These are phyloP conservation scores for Sebastes hubbsi DNA, from an alignment of 2,797 vertebrate genomes.

Conservation along the genomic window DNA sequence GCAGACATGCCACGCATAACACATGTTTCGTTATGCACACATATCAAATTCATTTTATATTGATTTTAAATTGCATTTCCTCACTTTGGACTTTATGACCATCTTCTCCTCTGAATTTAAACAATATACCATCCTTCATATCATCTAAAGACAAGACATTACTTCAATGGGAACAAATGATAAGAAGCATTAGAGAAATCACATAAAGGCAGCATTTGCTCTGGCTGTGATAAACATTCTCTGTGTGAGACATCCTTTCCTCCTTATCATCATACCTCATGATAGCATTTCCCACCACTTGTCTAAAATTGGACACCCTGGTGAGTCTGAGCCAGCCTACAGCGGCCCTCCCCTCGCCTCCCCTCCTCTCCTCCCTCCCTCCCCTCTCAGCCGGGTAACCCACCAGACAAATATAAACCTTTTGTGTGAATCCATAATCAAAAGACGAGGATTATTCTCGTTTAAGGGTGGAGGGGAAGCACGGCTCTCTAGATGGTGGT, in stretches of 20 bases:
- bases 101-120: not conserved
- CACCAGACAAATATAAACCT: slow-evolving; percentile 52
- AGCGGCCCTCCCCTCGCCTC: not conserved
- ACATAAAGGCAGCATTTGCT: not conserved
- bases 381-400: slow-evolving; percentile 29
- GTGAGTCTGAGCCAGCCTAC: slow-evolving; percentile 45
- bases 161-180: not conserved
- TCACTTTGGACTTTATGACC: not conserved
- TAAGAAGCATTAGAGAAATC: not conserved
- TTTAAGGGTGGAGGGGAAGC: slow-evolving; percentile 61
- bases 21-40: not conserved
- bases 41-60: not conserved
- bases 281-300: slow-evolving; percentile 57
- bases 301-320: slow-evolving; percentile 69
- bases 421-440: slow-evolving; percentile 51
- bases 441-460: slow-evolving; percentile 64
- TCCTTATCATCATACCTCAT: slow-evolving; percentile 49
- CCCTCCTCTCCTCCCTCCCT: not conserved
- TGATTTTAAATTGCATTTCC: not conserved
- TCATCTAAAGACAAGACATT: not conserved
- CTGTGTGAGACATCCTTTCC: slow-evolving; percentile 34
- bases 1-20: not conserved
- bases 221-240: not conserved
- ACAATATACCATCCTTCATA: not conserved
- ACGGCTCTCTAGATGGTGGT: slow-evolving; percentile 62